Percentiles rank a stretch among this genome's conserved stretches.
Evolutionary conservation across 2,113 vertebrate species (phyloP).

Genomic region (Gambusia affinis): DNA sequence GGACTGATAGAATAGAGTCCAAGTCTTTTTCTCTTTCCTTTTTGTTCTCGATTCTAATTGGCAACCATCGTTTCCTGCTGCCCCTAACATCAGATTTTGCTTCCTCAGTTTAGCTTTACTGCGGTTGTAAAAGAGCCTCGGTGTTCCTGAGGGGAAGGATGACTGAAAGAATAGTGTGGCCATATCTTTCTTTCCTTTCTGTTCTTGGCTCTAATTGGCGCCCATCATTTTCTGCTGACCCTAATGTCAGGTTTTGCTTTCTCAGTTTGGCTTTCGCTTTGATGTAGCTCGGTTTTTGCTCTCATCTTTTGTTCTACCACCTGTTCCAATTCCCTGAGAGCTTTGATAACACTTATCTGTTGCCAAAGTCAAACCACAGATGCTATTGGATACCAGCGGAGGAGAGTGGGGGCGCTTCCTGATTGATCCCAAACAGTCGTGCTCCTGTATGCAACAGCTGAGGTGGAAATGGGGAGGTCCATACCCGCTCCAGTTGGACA

Average conservation of each 20-base stretch:
- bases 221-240: slow-evolving; percentile 9
- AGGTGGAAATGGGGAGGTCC: slow-evolving; percentile 57
- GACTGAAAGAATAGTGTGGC: slow-evolving; percentile 43
- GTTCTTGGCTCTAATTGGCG: slow-evolving; percentile 16
- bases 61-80: slow-evolving; percentile 7
- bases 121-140: slow-evolving; percentile 47
- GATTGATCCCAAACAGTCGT: slow-evolving; percentile 54
- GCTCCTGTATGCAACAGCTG: slow-evolving; percentile 51
- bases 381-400: neutral
- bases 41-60: slow-evolving; percentile 20
- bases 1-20: slow-evolving; percentile 40
- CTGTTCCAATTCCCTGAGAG: slow-evolving; percentile 49
- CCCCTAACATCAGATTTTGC: neutral
- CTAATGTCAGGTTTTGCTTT: neutral
- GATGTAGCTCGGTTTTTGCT: rapidly evolving
- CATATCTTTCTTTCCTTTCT: slow-evolving; percentile 18
- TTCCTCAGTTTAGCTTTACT: slow-evolving; percentile 14
- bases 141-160: slow-evolving; percentile 30
- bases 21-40: slow-evolving; percentile 28
- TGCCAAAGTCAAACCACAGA: slow-evolving; percentile 1
- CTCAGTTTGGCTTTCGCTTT: neutral
- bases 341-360: slow-evolving; percentile 38
- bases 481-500: slow-evolving; percentile 10
- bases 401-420: slow-evolving; percentile 12
- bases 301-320: slow-evolving; percentile 18